Base-by-base conservation (phyloP, 2,113 vertebrate species). In the Crotalus horridus region DNA sequence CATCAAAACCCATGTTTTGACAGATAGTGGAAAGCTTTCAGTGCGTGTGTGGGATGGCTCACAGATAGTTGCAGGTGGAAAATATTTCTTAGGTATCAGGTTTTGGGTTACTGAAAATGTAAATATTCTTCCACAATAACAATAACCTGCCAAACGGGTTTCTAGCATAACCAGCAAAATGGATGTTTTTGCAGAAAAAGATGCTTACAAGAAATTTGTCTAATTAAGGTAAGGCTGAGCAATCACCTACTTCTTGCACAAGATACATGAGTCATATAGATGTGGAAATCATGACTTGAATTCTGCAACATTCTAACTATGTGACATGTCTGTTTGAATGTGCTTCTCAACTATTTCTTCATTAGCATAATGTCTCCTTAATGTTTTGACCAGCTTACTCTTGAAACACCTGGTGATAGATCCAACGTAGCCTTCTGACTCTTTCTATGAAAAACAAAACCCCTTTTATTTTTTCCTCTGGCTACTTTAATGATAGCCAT, bases 1-100 rank as follows among this genome's bases (percentile, higher is more conserved):
- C 96, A 97, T 97, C 96, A 97, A 96, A 95, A 95, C 94, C 96
- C 94, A 85, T 97, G 96, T 95, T 95, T 96, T 97, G 97, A 97
- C 97, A 97, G 95, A 90, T 94, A 96, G 95, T 96, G 94, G 96
- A 97, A 98, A 97, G 96, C 95, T 97, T 96, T 97, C 87, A 94
- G 93, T 90, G 93, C 95, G 90, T 96, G 59, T 61, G 56, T 96
- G 94, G 96, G 96, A 97, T 95, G 96, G 95, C 89, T 96, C 96
- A 97, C 96, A 97, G 96, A 96, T 96, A 92, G 94, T 96, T 97
- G 93, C 92, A 95, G 97, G 95, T 96, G 93, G 95, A 96, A 97
- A 96, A 94, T 96, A 94, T 94, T 96, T 96, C 96, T 95, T 93
- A 96, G 94, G 69, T 96, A 61, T 94, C 56, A 51, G 88, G 56